Evolutionary conservation across 2,797 vertebrate species (phyloP).

Genomic region (Sebastes matsubarae): DNA sequence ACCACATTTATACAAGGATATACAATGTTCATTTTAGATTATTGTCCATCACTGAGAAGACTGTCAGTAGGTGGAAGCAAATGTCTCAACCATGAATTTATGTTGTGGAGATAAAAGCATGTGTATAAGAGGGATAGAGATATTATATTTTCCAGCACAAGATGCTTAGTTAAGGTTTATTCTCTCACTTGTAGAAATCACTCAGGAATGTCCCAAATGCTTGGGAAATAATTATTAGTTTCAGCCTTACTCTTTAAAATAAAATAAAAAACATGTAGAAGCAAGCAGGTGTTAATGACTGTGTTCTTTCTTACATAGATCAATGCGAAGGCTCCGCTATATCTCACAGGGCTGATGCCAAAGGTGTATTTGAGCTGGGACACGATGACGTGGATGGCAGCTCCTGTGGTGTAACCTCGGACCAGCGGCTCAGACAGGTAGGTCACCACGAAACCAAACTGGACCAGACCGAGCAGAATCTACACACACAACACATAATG

Average conservation of each 20-base stretch:
- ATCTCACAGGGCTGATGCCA: slow-evolving; percentile 79
- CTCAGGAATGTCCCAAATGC: not conserved
- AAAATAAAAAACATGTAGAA: not conserved
- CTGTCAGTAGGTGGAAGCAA: not conserved
- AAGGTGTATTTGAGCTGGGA: slow-evolving; percentile 96
- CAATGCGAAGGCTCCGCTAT: slow-evolving; percentile 83
- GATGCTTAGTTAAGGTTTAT: not conserved
- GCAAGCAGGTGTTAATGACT: not conserved
- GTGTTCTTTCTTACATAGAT: slow-evolving; percentile 76
- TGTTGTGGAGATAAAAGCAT: not conserved
- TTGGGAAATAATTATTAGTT: not conserved
- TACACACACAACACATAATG: not conserved
- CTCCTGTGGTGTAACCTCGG: slow-evolving; percentile 90
- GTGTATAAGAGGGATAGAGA: not conserved
- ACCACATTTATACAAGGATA: not conserved
- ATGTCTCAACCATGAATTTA: not conserved
- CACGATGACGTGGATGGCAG: slow-evolving; percentile 89
- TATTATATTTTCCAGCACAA: not conserved
- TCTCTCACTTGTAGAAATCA: not conserved
- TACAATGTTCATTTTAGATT: not conserved
- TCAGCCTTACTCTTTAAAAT: not conserved
- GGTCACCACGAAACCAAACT: slow-evolving; percentile 95
- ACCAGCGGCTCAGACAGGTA: slow-evolving; percentile 95
- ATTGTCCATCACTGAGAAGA: not conserved
- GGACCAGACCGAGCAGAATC: slow-evolving; percentile 86